Evolutionary conservation across 2,113 vertebrate species (phyloP).

Genomic region (Anhinga rufa): DNA sequence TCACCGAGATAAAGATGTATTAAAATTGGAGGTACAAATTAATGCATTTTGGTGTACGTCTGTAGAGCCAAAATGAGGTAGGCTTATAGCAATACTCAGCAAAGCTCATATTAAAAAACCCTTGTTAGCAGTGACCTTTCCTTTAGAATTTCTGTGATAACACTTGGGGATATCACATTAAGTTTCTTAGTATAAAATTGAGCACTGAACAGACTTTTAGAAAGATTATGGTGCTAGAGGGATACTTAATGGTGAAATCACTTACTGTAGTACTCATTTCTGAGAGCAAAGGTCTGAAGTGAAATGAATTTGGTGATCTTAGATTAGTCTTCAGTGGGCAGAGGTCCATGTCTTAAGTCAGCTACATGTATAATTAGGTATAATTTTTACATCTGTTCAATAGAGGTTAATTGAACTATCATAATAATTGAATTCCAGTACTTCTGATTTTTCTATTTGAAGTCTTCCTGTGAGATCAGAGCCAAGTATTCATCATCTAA

Average conservation of each 20-base stretch:
- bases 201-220: conserved; percentile 24
- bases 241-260: conserved; percentile 58
- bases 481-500: conserved; percentile 5
- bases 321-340: conserved; percentile 33
- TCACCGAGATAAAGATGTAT: neutral
- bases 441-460: conserved; percentile 30
- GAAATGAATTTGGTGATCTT: conserved; percentile 52
- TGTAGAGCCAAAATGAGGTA: neutral
- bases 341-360: conserved; percentile 55
- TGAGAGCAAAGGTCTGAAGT: conserved; percentile 62
- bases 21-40: conserved; percentile 40
- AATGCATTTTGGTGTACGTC: conserved; percentile 20
- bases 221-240: conserved; percentile 46
- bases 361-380: conserved; percentile 46
- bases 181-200: conserved; percentile 22
- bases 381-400: conserved; percentile 52
- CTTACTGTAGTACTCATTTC: conserved; percentile 52
- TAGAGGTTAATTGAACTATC: conserved; percentile 56
- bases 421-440: conserved; percentile 56
- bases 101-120: conserved; percentile 12
- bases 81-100: conserved; percentile 20
- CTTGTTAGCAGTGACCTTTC: conserved; percentile 34
- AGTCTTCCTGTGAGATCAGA: conserved; percentile 29
- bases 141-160: conserved; percentile 47
- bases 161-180: conserved; percentile 28